A percentile compares a stretch with the other conserved stretches of the same genome.
phyloP scores from a whole-genome alignment of 2,888 invertebrate genomes.

The Carpatolechia fugitivella region DNA sequence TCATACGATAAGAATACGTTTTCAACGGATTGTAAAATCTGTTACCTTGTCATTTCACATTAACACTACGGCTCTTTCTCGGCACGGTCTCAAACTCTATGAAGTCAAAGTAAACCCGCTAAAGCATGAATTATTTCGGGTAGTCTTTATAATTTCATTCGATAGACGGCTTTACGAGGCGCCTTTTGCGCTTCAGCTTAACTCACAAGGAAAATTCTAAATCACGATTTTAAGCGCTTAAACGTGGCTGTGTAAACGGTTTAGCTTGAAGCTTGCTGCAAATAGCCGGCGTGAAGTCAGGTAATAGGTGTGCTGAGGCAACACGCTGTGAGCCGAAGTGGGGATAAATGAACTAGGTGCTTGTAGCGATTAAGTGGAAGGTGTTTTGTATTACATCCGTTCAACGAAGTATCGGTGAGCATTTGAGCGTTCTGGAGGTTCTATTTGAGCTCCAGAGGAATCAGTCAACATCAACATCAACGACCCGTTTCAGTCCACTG shows the following conservation, averaged over 20 bases:
- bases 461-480: no score
- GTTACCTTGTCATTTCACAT: neutral
- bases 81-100: neutral
- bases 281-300: slow-evolving; percentile 30
- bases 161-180: neutral
- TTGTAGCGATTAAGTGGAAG: neutral
- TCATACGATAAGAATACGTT: no score
- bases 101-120: neutral
- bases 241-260: slow-evolving; percentile 33
- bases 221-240: slow-evolving; percentile 29
- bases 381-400: no score
- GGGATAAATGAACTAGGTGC: no score
- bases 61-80: neutral
- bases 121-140: neutral
- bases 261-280: slow-evolving; percentile 34
- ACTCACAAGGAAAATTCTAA: slow-evolving; percentile 19
- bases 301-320: slow-evolving; percentile 40
- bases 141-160: no score
- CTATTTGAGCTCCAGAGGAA: no score
- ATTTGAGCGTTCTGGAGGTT: no score
- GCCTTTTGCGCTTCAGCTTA: neutral
- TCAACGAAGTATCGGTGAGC: no score
- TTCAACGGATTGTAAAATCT: no score
- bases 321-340: slow-evolving; percentile 23
- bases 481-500: no score